These are phyloP conservation scores for Argyrosomus japonicus DNA, from an alignment of 2,113 vertebrate genomes.

Conservation along the genomic window DNA sequence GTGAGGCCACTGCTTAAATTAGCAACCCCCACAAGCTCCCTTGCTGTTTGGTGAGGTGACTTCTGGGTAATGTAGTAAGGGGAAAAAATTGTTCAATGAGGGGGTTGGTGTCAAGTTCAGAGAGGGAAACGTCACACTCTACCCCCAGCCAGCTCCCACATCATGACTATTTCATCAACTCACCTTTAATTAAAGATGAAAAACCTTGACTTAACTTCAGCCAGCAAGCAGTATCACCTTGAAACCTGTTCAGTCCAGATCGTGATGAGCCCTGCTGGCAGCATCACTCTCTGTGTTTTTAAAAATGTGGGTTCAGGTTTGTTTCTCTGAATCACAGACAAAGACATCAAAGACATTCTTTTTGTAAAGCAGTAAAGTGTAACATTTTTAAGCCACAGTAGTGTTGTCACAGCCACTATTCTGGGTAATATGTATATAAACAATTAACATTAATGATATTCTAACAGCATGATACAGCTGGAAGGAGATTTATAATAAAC, in stretches of 20 bases:
- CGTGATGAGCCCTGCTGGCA: slow-evolving; percentile 46
- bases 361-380: background rate
- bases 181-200: slow-evolving; percentile 68
- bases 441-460: background rate
- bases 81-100: background rate
- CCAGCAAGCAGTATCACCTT: slow-evolving; percentile 55
- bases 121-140: background rate
- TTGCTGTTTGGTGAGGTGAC: slow-evolving; percentile 13
- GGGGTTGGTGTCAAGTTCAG: background rate
- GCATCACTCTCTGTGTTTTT: slow-evolving; percentile 15
- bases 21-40: slow-evolving; percentile 17
- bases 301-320: slow-evolving; percentile 36
- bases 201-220: slow-evolving; percentile 27
- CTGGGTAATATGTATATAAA: background rate
- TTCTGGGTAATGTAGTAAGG: slow-evolving; percentile 26
- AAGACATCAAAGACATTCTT: background rate
- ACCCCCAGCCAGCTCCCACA: background rate
- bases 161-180: slow-evolving; percentile 60
- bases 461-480: background rate
- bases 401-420: background rate
- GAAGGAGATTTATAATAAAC: background rate
- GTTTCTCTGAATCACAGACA: background rate
- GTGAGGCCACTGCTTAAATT: slow-evolving; percentile 30
- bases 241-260: slow-evolving; percentile 57
- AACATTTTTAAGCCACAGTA: background rate